Evolutionary conservation across 92 coral and sea anemone genomes (phyloP).

Genomic region (Parazoanthus atlanticus): DNA sequence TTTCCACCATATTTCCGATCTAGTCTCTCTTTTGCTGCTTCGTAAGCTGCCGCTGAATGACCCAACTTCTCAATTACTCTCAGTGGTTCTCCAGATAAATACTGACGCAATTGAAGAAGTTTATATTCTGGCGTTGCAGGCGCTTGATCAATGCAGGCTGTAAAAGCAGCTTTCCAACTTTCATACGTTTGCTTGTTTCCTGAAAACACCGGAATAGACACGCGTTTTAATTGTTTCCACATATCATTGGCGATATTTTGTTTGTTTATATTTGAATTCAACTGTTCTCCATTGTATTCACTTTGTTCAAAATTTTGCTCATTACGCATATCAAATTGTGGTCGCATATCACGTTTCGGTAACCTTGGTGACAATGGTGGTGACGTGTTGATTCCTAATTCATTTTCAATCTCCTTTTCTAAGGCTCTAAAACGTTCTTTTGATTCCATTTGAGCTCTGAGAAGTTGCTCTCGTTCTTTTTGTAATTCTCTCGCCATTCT

Average conservation of each 20-base stretch:
- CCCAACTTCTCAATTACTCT: constrained; percentile 64
- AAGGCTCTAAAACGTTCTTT: constrained; percentile 6
- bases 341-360: background rate
- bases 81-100: too few relatives aligned
- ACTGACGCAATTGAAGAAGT: too few relatives aligned
- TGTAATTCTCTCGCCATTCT: constrained; percentile 13
- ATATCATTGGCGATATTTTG: constrained; percentile 60
- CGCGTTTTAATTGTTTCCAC: constrained; percentile 66
- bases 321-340: constrained; percentile 12
- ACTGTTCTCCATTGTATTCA: constrained; percentile 23
- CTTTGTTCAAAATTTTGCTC: background rate
- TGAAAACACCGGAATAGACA: constrained; percentile 68
- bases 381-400: constrained; percentile 7
- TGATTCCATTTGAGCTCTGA: constrained; percentile 9
- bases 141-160: constrained; percentile 73
- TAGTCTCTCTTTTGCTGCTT: constrained; percentile 67
- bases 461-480: constrained; percentile 11
- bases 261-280: constrained; percentile 21
- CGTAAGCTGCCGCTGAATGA: constrained; percentile 66
- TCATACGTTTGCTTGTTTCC: constrained; percentile 61
- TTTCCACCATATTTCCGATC: constrained; percentile 67
- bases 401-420: background rate
- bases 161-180: constrained; percentile 70
- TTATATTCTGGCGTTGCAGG: constrained; percentile 69
- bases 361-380: constrained; percentile 12